phyloP scores from a whole-genome alignment of 2,113 vertebrate species.

The Sterna hirundo region DNA sequence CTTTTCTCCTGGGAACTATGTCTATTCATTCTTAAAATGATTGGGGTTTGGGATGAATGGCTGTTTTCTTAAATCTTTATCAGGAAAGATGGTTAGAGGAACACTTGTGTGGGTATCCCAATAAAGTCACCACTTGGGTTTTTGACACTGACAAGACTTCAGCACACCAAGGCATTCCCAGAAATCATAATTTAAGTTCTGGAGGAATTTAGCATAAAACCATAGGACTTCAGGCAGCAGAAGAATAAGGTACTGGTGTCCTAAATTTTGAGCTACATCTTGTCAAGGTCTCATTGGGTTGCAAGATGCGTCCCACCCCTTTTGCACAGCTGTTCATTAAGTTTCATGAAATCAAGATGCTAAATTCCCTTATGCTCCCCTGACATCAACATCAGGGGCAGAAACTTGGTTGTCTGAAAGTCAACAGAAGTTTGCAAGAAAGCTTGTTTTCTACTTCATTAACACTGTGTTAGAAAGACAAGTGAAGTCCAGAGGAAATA shows the following conservation, averaged over 20 bases:
- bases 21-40: not conserved
- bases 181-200: not conserved
- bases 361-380: not conserved
- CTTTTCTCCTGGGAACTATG: not conserved
- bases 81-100: not conserved
- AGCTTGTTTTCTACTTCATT: not conserved
- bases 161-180: not conserved
- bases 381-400: not conserved
- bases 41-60: accelerated
- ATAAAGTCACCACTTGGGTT: accelerated
- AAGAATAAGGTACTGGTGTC: not conserved
- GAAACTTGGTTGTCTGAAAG: not conserved
- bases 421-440: not conserved
- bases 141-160: not conserved
- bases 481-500: not conserved
- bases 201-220: not conserved
- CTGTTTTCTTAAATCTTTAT: not conserved
- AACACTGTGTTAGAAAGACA: not conserved
- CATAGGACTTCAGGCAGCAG: not conserved
- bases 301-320: not conserved
- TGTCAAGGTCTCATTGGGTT: not conserved
- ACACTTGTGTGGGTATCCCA: not conserved
- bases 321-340: not conserved
- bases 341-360: not conserved
- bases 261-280: not conserved